Conservation (phyloP, 2,888 invertebrate genomes). For the Yponomeuta cagnagella region DNA sequence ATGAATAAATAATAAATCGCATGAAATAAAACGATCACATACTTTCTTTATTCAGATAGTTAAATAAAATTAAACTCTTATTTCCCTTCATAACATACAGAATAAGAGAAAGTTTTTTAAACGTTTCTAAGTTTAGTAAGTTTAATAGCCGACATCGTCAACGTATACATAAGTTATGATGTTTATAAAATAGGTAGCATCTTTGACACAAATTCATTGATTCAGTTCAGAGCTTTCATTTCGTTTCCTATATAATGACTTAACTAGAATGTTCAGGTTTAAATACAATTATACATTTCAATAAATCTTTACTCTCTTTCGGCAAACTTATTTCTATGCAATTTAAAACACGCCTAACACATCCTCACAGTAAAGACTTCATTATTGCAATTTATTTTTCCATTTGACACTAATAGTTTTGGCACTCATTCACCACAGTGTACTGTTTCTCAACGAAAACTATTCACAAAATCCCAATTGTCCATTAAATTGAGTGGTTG, state of each 20-base stretch:
- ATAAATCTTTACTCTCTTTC: slow-evolving; percentile 15
- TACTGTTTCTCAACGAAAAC: background rate
- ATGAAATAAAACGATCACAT: background rate
- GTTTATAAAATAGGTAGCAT: slow-evolving; percentile 16
- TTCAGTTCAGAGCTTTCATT: slow-evolving; percentile 7
- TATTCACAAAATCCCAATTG: slow-evolving; percentile 11
- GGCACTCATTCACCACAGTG: slow-evolving; percentile 41
- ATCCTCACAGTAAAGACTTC: slow-evolving; percentile 33
- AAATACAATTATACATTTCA: slow-evolving; percentile 7
- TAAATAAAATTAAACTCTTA: background rate
- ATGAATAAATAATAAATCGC: background rate
- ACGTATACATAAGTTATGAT: slow-evolving; percentile 11
- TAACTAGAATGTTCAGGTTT: background rate
- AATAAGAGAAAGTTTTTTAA: slow-evolving; percentile 2
- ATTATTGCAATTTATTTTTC: slow-evolving; percentile 49
- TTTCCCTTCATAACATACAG: background rate
- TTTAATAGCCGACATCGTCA: background rate
- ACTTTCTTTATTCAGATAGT: background rate
- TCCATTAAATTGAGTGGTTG: slow-evolving; percentile 8
- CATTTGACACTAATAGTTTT: slow-evolving; percentile 53
- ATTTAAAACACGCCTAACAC: slow-evolving; percentile 42
- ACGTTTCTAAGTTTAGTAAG: slow-evolving; percentile 10
- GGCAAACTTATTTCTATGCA: background rate
- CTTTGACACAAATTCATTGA: slow-evolving; percentile 16
- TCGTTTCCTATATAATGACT: background rate